phyloP scores from a whole-genome alignment of 2,113 vertebrate species.

The Struthidea cinerea region DNA sequence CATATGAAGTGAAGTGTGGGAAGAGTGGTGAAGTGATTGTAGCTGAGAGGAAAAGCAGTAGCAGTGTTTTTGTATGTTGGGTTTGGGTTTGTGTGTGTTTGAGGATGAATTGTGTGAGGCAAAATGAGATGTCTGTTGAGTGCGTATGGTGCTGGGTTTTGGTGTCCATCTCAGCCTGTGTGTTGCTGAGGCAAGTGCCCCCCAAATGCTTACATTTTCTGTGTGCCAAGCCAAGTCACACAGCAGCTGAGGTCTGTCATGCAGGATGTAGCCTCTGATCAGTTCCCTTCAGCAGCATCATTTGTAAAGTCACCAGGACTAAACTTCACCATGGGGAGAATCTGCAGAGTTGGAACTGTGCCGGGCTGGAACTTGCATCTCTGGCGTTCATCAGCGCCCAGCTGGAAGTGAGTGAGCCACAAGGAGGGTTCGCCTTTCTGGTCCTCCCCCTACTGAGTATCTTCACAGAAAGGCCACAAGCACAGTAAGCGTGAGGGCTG shows the following conservation, averaged over 20 bases:
- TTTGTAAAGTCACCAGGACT: neutral
- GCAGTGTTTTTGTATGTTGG: neutral
- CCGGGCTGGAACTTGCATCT: neutral
- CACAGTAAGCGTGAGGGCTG: neutral
- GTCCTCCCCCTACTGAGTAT: neutral
- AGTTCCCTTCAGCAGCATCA: neutral
- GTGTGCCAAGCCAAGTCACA: neutral
- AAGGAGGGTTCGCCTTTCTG: neutral
- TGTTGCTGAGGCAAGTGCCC: neutral
- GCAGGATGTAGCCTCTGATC: neutral
- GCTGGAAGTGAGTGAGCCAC: neutral
- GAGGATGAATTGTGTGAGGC: neutral
- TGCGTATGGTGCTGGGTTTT: neutral
- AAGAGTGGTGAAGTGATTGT: neutral
- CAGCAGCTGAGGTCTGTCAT: neutral
- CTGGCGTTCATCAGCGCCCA: neutral
- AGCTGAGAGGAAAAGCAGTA: neutral
- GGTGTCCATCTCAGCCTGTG: neutral
- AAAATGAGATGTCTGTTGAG: neutral
- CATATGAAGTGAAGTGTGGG: neutral
- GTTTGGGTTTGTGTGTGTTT: neutral
- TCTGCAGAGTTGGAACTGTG: neutral
- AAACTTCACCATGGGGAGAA: neutral
- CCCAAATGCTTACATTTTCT: neutral
- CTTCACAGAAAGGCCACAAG: neutral